Evolutionary conservation across 2,113 vertebrate species (phyloP).

Genomic region (Erinaceus europaeus): DNA sequence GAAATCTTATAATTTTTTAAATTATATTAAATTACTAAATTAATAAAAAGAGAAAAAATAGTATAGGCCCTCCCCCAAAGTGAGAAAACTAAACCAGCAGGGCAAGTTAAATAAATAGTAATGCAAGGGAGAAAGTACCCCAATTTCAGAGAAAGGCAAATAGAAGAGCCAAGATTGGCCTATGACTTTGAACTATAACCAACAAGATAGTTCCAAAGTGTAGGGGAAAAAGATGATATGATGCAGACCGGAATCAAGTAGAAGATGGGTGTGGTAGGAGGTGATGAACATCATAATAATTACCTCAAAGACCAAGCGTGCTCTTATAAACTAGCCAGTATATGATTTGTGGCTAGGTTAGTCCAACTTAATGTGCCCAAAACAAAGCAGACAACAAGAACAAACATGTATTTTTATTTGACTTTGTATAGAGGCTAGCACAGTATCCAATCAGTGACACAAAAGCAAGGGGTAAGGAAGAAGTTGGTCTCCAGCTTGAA

Average conservation of each 20-base stretch:
- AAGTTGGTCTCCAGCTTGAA: not conserved
- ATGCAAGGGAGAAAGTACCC: not conserved
- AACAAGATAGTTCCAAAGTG: fast-evolving
- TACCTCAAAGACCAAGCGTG: not conserved
- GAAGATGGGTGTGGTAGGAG: not conserved
- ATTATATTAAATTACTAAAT: no score
- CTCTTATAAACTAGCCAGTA: not conserved
- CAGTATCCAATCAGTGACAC: not conserved
- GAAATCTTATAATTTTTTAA: no score
- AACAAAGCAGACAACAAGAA: not conserved
- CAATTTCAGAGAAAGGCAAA: not conserved
- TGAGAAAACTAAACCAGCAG: not conserved
- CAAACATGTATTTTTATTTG: not conserved
- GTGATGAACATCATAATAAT: not conserved
- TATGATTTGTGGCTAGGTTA: not conserved
- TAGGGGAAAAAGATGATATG: fast-evolving
- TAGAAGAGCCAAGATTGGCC: no score
- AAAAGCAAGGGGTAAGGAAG: not conserved
- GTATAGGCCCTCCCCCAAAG: not conserved
- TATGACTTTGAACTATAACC: not conserved
- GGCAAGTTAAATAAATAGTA: not conserved
- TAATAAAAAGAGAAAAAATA: no score
- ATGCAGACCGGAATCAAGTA: not conserved
- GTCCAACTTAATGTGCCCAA: not conserved
- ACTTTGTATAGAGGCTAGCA: not conserved